Evolutionary conservation across 2,797 vertebrate species (phyloP).

Genomic region (Rhinogobio ventralis): DNA sequence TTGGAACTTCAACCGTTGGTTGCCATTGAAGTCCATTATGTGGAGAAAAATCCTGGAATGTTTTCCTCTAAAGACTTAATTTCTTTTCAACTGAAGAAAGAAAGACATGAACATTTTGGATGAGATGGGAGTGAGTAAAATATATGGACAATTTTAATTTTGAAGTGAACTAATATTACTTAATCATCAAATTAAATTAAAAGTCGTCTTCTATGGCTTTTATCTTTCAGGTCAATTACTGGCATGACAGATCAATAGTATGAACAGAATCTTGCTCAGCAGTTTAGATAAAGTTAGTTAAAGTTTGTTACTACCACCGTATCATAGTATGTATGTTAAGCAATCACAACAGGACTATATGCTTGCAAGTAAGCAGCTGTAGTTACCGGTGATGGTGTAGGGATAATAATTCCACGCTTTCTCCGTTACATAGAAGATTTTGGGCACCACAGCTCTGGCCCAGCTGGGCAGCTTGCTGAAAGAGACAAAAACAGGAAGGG

Average conservation of each 20-base stretch:
- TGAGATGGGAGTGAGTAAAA: no score
- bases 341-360: not conserved
- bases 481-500: slow-evolving; percentile 61
- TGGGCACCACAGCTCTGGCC: slow-evolving; percentile 95
- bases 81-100: no score
- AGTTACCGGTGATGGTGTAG: slow-evolving; percentile 95
- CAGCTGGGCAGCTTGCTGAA: slow-evolving; percentile 96
- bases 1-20: no score
- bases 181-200: not conserved
- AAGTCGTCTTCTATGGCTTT: not conserved
- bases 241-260: not conserved
- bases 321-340: not conserved
- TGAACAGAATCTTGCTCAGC: not conserved
- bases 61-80: no score
- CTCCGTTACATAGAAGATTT: slow-evolving; percentile 97
- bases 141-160: no score
- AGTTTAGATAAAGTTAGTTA: not conserved
- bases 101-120: no score
- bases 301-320: not conserved
- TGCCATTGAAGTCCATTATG: no score
- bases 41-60: no score
- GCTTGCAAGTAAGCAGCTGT: not conserved
- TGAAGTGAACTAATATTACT: not conserved
- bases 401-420: slow-evolving; percentile 99
- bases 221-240: not conserved